A percentile compares a stretch with the other conserved stretches of the same genome.
Conservation (phyloP, 2,113 vertebrate species). For the Perognathus longimembris region DNA sequence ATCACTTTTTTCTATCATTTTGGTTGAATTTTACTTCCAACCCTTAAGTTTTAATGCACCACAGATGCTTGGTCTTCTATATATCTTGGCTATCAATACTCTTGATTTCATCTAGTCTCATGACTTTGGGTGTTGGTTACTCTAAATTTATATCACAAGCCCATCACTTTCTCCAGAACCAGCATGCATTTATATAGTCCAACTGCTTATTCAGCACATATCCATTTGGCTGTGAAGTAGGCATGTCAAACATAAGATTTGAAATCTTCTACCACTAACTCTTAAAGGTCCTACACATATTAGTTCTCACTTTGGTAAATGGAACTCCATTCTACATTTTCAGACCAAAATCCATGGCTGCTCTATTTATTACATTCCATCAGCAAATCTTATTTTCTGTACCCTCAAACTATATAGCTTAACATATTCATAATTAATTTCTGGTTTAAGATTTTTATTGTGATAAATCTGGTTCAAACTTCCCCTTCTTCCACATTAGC, state of each 20-base stretch:
- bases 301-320: background rate
- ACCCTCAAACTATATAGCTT: background rate
- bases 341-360: background rate
- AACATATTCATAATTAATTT: background rate
- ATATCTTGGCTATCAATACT: background rate
- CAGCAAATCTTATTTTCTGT: background rate
- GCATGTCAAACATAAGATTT: background rate
- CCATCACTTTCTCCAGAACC: background rate
- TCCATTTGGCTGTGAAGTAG: background rate
- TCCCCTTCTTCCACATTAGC: background rate
- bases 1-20: background rate
- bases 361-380: background rate
- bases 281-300: background rate
- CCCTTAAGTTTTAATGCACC: background rate
- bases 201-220: background rate
- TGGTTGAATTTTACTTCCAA: conserved; percentile 11
- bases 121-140: background rate
- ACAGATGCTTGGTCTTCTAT: background rate
- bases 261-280: background rate
- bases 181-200: background rate
- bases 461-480: background rate
- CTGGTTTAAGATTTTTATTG: background rate
- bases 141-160: background rate
- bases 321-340: background rate
- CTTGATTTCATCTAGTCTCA: background rate